These are phyloP conservation scores for Pseudoips prasinana DNA, from an alignment of 2,888 invertebrate genomes.

Conservation along the genomic window DNA sequence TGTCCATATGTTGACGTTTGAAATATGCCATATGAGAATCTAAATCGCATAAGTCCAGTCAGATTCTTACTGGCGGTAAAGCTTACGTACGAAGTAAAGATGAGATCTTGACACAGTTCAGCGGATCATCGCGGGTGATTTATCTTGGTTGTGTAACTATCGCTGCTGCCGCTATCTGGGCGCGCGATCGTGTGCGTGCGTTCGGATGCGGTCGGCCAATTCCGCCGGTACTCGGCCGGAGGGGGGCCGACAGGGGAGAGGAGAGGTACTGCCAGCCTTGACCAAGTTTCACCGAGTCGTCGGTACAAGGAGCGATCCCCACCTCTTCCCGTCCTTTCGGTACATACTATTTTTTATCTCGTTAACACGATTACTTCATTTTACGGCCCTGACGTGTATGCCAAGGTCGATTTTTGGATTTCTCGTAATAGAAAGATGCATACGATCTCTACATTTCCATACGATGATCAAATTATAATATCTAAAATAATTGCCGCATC, in stretches of 20 bases:
- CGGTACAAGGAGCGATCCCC: constrained; percentile 78
- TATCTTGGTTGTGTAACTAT: constrained; percentile 75
- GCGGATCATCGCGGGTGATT: constrained; percentile 66
- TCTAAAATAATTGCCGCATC: constrained; percentile 6
- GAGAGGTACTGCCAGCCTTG: constrained; percentile 70
- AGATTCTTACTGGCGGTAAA: constrained; percentile 28
- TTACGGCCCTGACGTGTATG: constrained; percentile 52
- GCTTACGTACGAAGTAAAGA: constrained; percentile 25
- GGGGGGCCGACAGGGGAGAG: constrained; percentile 43
- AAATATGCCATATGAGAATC: no score
- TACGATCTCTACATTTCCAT: no score
- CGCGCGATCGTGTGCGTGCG: constrained; percentile 64
- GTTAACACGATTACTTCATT: constrained; percentile 73
- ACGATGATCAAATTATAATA: no score
- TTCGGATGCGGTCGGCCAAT: constrained; percentile 60
- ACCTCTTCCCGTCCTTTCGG: constrained; percentile 78
- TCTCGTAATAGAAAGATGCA: no score
- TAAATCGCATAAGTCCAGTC: no score
- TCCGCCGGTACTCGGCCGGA: constrained; percentile 51
- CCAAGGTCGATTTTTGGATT: constrained; percentile 49
- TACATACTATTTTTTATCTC: constrained; percentile 59
- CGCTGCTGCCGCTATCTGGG: constrained; percentile 59
- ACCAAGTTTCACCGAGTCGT: constrained; percentile 80
- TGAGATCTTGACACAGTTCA: constrained; percentile 76
- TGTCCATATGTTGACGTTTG: no score